Conservation (phyloP, 37 sponge, comb jelly and placozoan genomes). For the Ianthella basta region DNA sequence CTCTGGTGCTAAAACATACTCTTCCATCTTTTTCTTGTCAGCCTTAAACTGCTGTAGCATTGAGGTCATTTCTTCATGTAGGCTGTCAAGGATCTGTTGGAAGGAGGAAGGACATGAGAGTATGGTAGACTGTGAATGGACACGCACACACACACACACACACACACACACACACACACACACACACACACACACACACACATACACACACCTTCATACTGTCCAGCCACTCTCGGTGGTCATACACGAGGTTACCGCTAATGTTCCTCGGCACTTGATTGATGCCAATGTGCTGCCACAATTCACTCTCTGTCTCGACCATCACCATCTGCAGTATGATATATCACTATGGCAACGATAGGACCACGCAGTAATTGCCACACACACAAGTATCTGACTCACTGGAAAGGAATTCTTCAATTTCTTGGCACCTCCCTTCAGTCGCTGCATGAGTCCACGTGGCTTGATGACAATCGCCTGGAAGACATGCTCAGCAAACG, state of each 20-base stretch:
- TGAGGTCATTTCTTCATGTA: neutral
- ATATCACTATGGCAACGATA: too few relatives aligned
- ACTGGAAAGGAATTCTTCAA: constrained; percentile 53
- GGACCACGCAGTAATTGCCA: neutral
- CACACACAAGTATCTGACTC: constrained; percentile 11
- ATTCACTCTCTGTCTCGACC: constrained; percentile 47
- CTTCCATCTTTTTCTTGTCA: constrained; percentile 39
- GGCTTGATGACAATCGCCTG: constrained; percentile 66
- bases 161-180: neutral
- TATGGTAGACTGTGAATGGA: neutral
- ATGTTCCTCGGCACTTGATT: constrained; percentile 33
- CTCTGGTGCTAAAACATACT: constrained; percentile 48
- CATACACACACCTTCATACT: constrained; percentile 44
- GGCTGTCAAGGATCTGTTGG: constrained; percentile 45
- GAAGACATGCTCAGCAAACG: constrained; percentile 60
- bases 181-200: neutral
- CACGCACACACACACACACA: neutral
- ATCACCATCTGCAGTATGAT: constrained; percentile 16
- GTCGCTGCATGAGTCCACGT: constrained; percentile 57
- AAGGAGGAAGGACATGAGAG: too few relatives aligned
- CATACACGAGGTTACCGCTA: constrained; percentile 28
- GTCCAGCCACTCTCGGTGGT: constrained; percentile 46
- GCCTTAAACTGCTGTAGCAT: constrained; percentile 32
- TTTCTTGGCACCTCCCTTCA: constrained; percentile 38
- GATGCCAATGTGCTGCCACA: constrained; percentile 48